These are phyloP conservation scores for Caenorhabditis panamensis DNA, from an alignment of 2,888 invertebrate species.

Conservation along the genomic window DNA sequence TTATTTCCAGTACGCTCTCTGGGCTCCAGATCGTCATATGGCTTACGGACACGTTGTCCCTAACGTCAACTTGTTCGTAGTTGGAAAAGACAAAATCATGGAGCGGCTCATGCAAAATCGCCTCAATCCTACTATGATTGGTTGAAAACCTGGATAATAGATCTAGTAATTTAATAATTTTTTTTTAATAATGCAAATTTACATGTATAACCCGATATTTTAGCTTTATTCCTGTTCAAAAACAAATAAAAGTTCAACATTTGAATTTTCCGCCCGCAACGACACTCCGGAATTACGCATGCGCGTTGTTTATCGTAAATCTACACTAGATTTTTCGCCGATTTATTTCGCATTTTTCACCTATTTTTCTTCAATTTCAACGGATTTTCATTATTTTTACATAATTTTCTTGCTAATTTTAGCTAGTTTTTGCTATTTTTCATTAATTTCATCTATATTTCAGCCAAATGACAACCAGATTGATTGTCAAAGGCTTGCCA, in stretches of 20 bases:
- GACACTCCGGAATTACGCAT: slow-evolving; percentile 27
- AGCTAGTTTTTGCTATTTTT: not conserved
- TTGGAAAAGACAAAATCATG: slow-evolving; percentile 72
- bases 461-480: slow-evolving; percentile 66
- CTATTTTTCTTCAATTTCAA: slow-evolving; percentile 5
- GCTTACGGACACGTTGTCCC: slow-evolving; percentile 70
- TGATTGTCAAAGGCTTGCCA: slow-evolving; percentile 79
- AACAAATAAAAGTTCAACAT: slow-evolving; percentile 15
- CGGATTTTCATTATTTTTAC: slow-evolving; percentile 12
- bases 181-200: too few relatives aligned
- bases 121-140: slow-evolving; percentile 73
- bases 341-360: slow-evolving; percentile 2
- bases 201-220: slow-evolving; percentile 1
- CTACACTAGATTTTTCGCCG: not conserved
- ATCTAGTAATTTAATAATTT: slow-evolving; percentile 19
- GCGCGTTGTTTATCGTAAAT: slow-evolving; percentile 24
- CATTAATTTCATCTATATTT: too few relatives aligned
- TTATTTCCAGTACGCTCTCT: slow-evolving; percentile 48
- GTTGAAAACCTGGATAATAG: slow-evolving; percentile 41
- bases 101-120: slow-evolving; percentile 69
- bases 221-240: slow-evolving; percentile 31
- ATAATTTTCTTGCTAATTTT: slow-evolving; percentile 13
- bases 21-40: slow-evolving; percentile 60
- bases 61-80: slow-evolving; percentile 68
- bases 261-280: slow-evolving; percentile 9